Evolutionary conservation across 2,113 vertebrate species (phyloP).

Genomic region (Stegastes partitus): DNA sequence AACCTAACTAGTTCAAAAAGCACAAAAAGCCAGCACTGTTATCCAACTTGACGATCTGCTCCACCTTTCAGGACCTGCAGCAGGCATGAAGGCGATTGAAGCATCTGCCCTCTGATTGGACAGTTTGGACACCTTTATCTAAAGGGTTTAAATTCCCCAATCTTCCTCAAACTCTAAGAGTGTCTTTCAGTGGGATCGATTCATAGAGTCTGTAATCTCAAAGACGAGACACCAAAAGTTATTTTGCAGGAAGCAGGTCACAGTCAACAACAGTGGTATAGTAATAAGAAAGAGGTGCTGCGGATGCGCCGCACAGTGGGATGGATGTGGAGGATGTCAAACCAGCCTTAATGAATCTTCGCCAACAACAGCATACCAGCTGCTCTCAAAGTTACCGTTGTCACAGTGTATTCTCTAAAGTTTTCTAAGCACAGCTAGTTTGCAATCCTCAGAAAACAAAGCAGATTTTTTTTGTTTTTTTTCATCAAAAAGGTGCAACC

Average conservation of each 20-base stretch:
- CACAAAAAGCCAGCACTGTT: too few species aligned
- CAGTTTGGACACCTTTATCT: not conserved
- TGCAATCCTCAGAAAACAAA: slow-evolving; percentile 8
- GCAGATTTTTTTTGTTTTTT: not conserved
- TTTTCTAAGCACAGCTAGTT: slow-evolving; percentile 21
- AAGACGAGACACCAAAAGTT: not conserved
- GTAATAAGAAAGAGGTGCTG: slow-evolving; percentile 19
- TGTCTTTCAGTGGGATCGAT: not conserved
- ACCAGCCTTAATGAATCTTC: slow-evolving; percentile 47
- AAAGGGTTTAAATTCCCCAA: not conserved
- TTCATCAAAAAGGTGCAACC: not conserved
- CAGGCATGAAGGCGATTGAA: too few species aligned
- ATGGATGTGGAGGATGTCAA: slow-evolving; percentile 42
- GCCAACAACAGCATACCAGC: slow-evolving; percentile 22
- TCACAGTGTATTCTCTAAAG: slow-evolving; percentile 34
- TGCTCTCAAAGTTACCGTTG: slow-evolving; percentile 35
- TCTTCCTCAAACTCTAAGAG: not conserved
- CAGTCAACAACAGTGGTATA: slow-evolving; percentile 12
- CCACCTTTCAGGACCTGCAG: too few species aligned
- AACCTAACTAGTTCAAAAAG: too few species aligned
- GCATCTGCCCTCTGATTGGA: too few species aligned
- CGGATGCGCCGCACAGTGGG: slow-evolving; percentile 9
- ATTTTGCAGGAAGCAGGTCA: slow-evolving; percentile 36
- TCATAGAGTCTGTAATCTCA: not conserved
- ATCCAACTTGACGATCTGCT: too few species aligned